Conservation (phyloP, 2,888 invertebrate genomes). For the Drosophila stalkeri region DNA sequence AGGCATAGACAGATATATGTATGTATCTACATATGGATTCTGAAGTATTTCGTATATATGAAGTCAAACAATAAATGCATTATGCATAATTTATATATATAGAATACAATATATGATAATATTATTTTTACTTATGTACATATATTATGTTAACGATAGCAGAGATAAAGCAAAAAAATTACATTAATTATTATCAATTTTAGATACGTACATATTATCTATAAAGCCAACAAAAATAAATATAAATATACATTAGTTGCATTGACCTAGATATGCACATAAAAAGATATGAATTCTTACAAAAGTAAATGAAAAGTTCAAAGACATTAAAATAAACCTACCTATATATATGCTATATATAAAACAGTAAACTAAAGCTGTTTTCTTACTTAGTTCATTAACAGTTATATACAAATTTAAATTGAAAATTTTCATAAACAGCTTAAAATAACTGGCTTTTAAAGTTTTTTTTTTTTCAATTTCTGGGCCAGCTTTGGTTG, state of each 20-base stretch:
- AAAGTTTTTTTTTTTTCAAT: background rate
- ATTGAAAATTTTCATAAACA: background rate
- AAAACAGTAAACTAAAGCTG: too few species aligned
- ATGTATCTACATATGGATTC: too few species aligned
- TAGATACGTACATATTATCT: background rate
- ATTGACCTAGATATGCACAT: conserved; percentile 4
- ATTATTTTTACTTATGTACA: too few species aligned
- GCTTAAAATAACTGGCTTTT: background rate
- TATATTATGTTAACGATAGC: background rate
- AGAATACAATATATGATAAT: too few species aligned
- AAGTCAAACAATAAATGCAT: too few species aligned
- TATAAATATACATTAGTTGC: too few species aligned
- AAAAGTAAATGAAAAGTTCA: too few species aligned
- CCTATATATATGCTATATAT: too few species aligned
- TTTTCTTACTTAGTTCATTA: background rate
- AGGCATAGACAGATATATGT: background rate
- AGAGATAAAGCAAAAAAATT: background rate
- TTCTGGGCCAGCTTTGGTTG: background rate
- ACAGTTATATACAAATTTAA: background rate
- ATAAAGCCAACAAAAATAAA: background rate
- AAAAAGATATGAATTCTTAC: background rate
- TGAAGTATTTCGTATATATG: too few species aligned
- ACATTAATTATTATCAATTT: background rate
- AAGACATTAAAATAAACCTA: too few species aligned
- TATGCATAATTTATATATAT: too few species aligned